These are phyloP conservation scores for Tenthredo amoena DNA, from an alignment of 2,888 invertebrate species.

Conservation along the genomic window DNA sequence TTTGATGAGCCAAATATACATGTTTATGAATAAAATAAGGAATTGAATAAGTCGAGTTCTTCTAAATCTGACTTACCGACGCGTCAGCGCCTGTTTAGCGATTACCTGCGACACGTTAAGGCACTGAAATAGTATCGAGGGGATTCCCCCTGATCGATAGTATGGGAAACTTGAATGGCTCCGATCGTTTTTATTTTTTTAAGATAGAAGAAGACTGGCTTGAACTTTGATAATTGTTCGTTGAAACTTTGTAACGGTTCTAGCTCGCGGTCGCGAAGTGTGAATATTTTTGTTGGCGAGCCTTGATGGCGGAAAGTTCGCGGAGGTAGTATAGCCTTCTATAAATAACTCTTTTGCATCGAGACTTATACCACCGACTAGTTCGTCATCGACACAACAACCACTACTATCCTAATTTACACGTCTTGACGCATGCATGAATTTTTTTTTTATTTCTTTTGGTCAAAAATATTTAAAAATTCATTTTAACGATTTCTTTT, in stretches of 20 bases:
- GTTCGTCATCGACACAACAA: constrained; percentile 25
- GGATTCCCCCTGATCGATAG: neutral
- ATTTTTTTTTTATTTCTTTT: neutral
- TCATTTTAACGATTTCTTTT: neutral
- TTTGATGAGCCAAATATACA: neutral
- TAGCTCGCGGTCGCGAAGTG: constrained; percentile 58
- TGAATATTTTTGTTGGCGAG: constrained; percentile 72
- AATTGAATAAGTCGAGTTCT: neutral
- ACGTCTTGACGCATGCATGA: neutral
- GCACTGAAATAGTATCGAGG: neutral
- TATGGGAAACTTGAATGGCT: neutral
- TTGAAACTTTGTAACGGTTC: neutral
- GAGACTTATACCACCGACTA: constrained; percentile 61
- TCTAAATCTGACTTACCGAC: neutral
- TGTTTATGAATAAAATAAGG: neutral
- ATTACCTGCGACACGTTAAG: neutral
- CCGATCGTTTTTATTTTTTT: neutral
- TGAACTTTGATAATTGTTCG: constrained; percentile 16
- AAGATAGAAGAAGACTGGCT: neutral
- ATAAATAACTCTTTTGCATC: constrained; percentile 75
- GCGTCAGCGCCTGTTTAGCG: neutral
- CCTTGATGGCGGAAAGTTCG: constrained; percentile 71
- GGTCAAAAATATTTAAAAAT: neutral
- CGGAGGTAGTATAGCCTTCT: constrained; percentile 65
- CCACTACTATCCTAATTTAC: constrained; percentile 1